Conservation (phyloP, 2,113 vertebrate genomes). For the Jacana jacana region DNA sequence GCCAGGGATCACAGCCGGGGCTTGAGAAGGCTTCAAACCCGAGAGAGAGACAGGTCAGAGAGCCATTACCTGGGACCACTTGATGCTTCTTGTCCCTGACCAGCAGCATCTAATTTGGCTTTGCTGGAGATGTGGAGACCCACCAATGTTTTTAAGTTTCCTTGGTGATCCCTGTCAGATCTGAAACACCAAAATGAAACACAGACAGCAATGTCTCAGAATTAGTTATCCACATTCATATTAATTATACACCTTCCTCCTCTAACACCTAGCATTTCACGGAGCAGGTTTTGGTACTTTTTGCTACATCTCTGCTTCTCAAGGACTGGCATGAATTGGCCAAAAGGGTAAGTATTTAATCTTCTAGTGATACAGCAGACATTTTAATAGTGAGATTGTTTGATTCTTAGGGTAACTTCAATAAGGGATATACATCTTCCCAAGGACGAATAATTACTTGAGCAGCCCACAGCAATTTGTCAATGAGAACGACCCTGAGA, state of each 20-base stretch:
- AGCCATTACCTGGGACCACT: background rate
- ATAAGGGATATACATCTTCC: background rate
- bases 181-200: background rate
- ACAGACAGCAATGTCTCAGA: background rate
- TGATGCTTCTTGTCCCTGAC: background rate
- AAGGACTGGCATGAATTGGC: background rate
- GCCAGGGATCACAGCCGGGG: background rate
- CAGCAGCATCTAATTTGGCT: background rate
- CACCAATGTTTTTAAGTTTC: background rate
- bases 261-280: background rate
- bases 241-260: background rate
- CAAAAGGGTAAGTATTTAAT: background rate
- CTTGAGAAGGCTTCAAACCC: background rate
- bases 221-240: background rate
- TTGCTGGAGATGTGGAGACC: background rate
- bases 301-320: background rate
- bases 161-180: background rate
- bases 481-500: constrained; percentile 3
- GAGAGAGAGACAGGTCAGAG: too few relatives aligned
- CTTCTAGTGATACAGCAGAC: background rate
- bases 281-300: background rate
- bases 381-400: background rate
- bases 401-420: background rate
- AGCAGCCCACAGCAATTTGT: background rate
- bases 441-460: constrained; percentile 22